phyloP scores from a whole-genome alignment of 1,140 invertebrate species.

The Lepidurus apus region DNA sequence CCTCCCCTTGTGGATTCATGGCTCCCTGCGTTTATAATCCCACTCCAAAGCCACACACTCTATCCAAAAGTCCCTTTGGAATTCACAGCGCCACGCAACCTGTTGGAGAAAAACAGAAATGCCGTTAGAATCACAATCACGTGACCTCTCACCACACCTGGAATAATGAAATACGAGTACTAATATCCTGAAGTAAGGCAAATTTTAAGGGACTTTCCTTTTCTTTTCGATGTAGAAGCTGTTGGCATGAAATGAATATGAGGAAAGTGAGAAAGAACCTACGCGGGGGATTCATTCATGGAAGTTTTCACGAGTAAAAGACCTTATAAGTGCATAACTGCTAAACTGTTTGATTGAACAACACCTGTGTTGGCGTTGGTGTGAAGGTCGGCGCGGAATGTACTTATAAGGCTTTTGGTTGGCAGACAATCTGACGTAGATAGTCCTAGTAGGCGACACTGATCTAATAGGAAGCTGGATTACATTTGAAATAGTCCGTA shows the following conservation, averaged over 20 bases:
- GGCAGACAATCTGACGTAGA: not conserved
- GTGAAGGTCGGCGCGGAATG: not conserved
- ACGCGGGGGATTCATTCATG: not conserved
- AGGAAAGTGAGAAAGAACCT: not conserved
- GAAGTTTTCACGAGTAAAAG: not conserved
- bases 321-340: not conserved
- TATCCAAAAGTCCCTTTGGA: not conserved
- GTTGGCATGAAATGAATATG: not conserved
- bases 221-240: not conserved
- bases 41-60: not conserved
- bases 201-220: not conserved
- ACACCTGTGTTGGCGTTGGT: conserved; percentile 11
- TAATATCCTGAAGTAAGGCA: not conserved
- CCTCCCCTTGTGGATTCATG: conserved; percentile 30
- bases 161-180: not conserved
- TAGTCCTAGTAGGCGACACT: not conserved
- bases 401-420: not conserved
- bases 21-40: not conserved
- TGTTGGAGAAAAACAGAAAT: not conserved
- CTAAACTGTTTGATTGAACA: not conserved
- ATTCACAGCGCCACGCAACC: not conserved
- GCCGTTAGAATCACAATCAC: not conserved
- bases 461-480: not conserved
- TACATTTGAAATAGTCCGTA: no score
- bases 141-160: not conserved